These are phyloP conservation scores for Cynoglossus semilaevis DNA, from an alignment of 2,113 vertebrate genomes.

Conservation along the genomic window DNA sequence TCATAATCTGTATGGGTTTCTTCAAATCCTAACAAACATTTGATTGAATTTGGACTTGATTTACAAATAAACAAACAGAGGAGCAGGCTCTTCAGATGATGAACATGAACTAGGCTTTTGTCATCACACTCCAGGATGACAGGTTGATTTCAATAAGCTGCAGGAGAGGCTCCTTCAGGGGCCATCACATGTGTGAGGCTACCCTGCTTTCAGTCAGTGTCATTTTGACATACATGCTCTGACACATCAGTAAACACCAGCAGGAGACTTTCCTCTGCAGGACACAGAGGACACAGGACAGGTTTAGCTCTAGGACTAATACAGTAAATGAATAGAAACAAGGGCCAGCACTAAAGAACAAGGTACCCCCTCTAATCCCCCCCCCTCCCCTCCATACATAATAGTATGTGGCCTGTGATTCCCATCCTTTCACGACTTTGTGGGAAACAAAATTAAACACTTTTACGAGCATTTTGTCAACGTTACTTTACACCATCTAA, in stretches of 20 bases:
- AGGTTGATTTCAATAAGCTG: slow-evolving; percentile 11
- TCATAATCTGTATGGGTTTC: too few relatives aligned
- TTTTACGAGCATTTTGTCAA: too few relatives aligned
- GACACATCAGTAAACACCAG: slow-evolving; percentile 19
- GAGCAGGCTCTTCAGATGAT: not conserved
- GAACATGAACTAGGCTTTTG: not conserved
- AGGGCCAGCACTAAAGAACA: slow-evolving; percentile 47
- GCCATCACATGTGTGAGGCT: slow-evolving; percentile 29
- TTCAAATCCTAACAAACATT: too few relatives aligned
- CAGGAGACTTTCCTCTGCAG: slow-evolving; percentile 1
- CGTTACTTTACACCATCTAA: too few relatives aligned
- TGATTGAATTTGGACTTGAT: too few relatives aligned
- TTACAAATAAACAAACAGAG: too few relatives aligned
- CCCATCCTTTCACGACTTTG: too few relatives aligned
- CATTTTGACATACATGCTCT: slow-evolving; percentile 6
- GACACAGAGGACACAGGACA: slow-evolving; percentile 9
- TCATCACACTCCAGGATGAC: not conserved
- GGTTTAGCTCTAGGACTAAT: slow-evolving; percentile 38
- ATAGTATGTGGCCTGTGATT: too few relatives aligned
- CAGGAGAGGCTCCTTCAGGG: slow-evolving; percentile 24
- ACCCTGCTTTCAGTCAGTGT: slow-evolving; percentile 4
- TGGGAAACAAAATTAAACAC: too few relatives aligned
- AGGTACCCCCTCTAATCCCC: too few relatives aligned
- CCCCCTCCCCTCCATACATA: too few relatives aligned
- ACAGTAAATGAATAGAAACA: slow-evolving; percentile 7